These are phyloP conservation scores for Chloebia gouldiae DNA, from an alignment of 2,113 vertebrate species.

Conservation along the genomic window DNA sequence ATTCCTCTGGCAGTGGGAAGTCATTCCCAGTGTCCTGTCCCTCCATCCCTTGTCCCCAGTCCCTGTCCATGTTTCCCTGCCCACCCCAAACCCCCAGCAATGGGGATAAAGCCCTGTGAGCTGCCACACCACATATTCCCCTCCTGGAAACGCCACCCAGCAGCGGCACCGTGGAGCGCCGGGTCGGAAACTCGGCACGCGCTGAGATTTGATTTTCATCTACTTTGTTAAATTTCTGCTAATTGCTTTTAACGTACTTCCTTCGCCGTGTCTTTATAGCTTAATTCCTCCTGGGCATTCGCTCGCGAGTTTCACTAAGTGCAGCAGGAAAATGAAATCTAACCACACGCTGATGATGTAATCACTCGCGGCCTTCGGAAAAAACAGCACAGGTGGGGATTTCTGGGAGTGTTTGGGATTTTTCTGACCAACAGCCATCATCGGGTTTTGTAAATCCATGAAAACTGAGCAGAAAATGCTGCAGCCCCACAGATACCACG, in stretches of 20 bases:
- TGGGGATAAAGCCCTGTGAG: accelerated
- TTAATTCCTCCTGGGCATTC: slow-evolving; percentile 70
- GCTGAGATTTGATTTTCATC: slow-evolving; percentile 56
- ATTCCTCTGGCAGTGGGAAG: not conserved
- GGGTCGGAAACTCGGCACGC: not conserved
- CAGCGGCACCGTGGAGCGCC: not conserved
- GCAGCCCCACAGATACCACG: not conserved
- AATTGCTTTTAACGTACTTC: slow-evolving; percentile 68
- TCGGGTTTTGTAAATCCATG: not conserved
- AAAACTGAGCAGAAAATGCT: not conserved
- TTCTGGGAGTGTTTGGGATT: accelerated
- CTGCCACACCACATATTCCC: not conserved
- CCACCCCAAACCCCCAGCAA: accelerated
- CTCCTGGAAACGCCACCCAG: not conserved
- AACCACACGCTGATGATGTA: not conserved
- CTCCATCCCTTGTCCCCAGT: not conserved
- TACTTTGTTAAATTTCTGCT: slow-evolving; percentile 69
- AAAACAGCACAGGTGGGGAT: not conserved
- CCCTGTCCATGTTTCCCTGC: not conserved
- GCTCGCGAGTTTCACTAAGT: slow-evolving; percentile 38
- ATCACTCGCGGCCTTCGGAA: not conserved
- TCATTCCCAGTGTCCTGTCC: not conserved
- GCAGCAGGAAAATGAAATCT: slow-evolving; percentile 61
- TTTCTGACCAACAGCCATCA: not conserved
- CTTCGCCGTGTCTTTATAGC: slow-evolving; percentile 25